A percentile compares a stretch with the other conserved stretches of the same genome.
Conservation (phyloP, 2,797 vertebrate species). For the Sparus aurata region DNA sequence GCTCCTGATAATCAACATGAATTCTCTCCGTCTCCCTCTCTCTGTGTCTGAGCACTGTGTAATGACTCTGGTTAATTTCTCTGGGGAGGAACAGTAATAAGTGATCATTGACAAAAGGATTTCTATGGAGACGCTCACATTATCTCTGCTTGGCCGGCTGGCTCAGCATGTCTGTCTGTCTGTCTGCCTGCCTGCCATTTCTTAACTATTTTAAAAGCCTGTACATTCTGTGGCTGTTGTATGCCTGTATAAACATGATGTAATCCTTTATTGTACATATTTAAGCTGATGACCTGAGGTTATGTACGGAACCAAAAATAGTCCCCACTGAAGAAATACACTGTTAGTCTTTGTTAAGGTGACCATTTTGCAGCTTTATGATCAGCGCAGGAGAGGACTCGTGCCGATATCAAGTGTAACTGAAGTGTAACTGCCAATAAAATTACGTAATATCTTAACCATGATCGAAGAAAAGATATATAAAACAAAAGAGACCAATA, state of each 20-base stretch:
- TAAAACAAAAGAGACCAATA: too few relatives aligned
- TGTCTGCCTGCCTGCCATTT: not conserved
- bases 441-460: not conserved
- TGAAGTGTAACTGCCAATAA: too few relatives aligned
- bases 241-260: not conserved
- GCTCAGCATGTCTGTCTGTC: constrained; percentile 21
- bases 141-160: constrained; percentile 45
- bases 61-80: constrained; percentile 79
- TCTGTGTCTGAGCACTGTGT: constrained; percentile 54
- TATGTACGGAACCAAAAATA: not conserved
- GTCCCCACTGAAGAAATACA: not conserved
- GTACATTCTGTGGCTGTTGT: not conserved
- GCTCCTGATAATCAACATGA: constrained; percentile 61
- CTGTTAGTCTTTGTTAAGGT: not conserved
- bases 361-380: too few relatives aligned
- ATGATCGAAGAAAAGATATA: too few relatives aligned
- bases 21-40: constrained; percentile 36
- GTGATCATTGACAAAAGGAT: constrained; percentile 78
- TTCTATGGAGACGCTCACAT: constrained; percentile 65
- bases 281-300: not conserved
- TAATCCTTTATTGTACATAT: not conserved
- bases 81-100: constrained; percentile 72
- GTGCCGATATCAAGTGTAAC: not conserved
- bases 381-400: too few relatives aligned
- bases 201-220: not conserved